phyloP scores from a whole-genome alignment of 2,888 invertebrate genomes.

The Agelastica alni region DNA sequence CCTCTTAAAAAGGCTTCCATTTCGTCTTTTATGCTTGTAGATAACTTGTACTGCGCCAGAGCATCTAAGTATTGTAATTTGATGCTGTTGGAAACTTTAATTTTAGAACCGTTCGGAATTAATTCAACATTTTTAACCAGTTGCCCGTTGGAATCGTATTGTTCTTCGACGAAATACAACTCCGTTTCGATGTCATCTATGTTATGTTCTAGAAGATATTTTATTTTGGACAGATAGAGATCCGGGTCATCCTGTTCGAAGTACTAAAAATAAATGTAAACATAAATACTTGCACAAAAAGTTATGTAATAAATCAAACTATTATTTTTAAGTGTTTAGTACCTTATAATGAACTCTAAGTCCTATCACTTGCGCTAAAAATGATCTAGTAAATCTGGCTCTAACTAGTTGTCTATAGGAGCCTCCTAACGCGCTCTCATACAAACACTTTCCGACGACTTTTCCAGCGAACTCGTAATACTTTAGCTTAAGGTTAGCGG shows the following conservation, averaged over 20 bases:
- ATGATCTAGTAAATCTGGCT: constrained; percentile 87
- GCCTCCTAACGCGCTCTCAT: constrained; percentile 90
- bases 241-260: constrained; percentile 97
- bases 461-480: constrained; percentile 93
- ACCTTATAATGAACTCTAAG: constrained; percentile 92
- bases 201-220: constrained; percentile 89
- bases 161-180: constrained; percentile 86
- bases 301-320: not conserved
- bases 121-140: constrained; percentile 79
- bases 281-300: not conserved
- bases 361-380: constrained; percentile 92
- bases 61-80: constrained; percentile 86
- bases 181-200: constrained; percentile 80
- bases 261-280: constrained; percentile 64
- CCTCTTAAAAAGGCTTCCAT: constrained; percentile 88
- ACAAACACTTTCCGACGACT: constrained; percentile 92
- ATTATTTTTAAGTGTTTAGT: constrained; percentile 28
- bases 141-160: constrained; percentile 79
- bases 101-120: constrained; percentile 78
- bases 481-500: constrained; percentile 77
- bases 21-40: constrained; percentile 80
- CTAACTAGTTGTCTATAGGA: constrained; percentile 87
- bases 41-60: constrained; percentile 85
- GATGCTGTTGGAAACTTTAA: constrained; percentile 73
- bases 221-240: constrained; percentile 88